phyloP scores from a whole-genome alignment of 1,140 invertebrate genomes.

The Sipha flava region DNA sequence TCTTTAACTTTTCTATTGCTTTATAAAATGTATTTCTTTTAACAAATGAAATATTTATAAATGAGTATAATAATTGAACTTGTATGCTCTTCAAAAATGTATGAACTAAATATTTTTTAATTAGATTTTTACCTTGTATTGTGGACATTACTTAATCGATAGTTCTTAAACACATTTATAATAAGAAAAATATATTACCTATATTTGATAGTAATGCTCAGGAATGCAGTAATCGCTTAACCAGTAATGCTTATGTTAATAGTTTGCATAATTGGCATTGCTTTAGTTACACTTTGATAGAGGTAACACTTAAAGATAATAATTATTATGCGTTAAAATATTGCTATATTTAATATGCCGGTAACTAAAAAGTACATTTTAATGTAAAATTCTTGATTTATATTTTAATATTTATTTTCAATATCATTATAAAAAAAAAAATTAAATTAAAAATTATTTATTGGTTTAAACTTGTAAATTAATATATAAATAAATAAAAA shows the following conservation, averaged over 20 bases:
- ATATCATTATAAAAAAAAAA: too few relatives aligned
- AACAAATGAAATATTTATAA: neutral
- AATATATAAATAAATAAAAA: too few relatives aligned
- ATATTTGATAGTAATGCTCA: conserved; percentile 9
- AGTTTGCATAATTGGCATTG: neutral
- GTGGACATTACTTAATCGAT: conserved; percentile 6
- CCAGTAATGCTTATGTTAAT: neutral
- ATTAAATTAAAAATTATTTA: too few relatives aligned
- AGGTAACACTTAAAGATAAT: neutral
- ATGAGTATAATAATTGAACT: neutral
- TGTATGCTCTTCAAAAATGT: conserved; percentile 17
- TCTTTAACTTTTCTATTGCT: neutral
- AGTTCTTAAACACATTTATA: neutral
- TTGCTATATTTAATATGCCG: neutral
- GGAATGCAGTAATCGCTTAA: conserved; percentile 17
- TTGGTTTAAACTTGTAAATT: too few relatives aligned
- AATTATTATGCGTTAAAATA: neutral
- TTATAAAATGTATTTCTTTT: neutral
- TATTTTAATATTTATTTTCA: neutral
- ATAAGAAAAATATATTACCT: conserved; percentile 1
- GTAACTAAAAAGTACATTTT: neutral
- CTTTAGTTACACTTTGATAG: conserved; percentile 18
- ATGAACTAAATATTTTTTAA: conserved; percentile 31
- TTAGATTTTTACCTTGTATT: conserved; percentile 14
- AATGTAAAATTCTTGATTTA: neutral